Evolutionary conservation across 2,113 vertebrate genomes (phyloP), one percentile per base, ranked within the genome.

Genomic region (Ariopsis seemanni): DNA sequence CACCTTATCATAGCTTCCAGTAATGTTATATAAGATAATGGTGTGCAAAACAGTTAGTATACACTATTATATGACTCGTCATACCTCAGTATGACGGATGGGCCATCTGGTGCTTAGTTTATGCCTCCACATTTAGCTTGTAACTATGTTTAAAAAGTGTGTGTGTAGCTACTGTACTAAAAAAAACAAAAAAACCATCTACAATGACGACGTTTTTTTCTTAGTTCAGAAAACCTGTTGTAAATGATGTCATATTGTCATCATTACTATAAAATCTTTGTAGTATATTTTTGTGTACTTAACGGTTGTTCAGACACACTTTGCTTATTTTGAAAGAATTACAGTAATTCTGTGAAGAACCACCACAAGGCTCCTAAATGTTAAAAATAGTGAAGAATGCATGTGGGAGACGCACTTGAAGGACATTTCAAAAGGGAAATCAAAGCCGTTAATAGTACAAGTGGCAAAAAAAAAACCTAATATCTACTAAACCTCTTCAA

Each of bases 341-440:
- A 15, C 5, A 79, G 2, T 27, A 55, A 60, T 14, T 34, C 5
- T 58, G 5, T 50, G 8, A 30, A 69, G 50, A 84, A 52, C 48
- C 52, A 52, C 42, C 25, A 83, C 60, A 65, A 9, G 11, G 2
- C 6, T 42, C 14, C 12, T 14, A 77, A 79, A 79, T 17, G 25
- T 80, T 80, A 58, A 30, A 80, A 30, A 10, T 42, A 81, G 17
- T 80, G 15, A 30, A 58, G 52, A 58, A 10, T 58, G 18, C 22
- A 9, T 75, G 34, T 75, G 71, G 58, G 7, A 62, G n/a, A 34
- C 58, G 74, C 67, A 77, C n/a, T 7, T 60, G 83, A 85, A 84
- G 30, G 63, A 27, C 63, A 67, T 72, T 1, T 7, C 74, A 5
- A 72, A 82, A 60, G 5, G 8, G 10, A 83, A 55, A 69, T 52